Conservation (phyloP, 2,888 invertebrate species). For the Minunthozetes semirufus region DNA sequence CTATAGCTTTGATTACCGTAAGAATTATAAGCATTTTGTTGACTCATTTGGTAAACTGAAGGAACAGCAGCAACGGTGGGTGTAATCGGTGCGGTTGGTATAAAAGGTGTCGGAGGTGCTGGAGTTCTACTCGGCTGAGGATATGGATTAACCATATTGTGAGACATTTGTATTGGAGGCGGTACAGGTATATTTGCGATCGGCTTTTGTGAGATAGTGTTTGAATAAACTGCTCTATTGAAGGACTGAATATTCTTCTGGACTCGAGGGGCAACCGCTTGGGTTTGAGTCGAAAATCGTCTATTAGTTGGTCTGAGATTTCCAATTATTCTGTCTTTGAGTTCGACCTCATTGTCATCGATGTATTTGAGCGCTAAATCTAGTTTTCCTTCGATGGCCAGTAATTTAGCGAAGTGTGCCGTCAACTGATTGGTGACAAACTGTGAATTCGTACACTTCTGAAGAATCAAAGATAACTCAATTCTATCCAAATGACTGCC, state of each 20-base stretch:
- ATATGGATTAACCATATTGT: background rate
- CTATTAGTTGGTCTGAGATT: background rate
- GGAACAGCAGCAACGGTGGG: background rate
- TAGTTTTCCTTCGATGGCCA: conserved; percentile 12
- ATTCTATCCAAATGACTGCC: conserved; percentile 25
- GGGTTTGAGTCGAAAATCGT: background rate
- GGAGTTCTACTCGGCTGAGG: background rate
- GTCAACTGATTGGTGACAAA: conserved; percentile 19
- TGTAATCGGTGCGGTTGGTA: background rate
- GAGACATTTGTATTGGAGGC: background rate
- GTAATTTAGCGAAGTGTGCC: conserved; percentile 18
- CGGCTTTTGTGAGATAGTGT: background rate
- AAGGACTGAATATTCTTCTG: background rate
- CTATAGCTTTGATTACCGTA: background rate
- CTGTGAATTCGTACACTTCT: conserved; percentile 9
- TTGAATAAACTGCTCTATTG: background rate
- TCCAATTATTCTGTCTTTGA: conserved; percentile 9
- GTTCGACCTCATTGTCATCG: conserved; percentile 8
- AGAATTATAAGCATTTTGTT: background rate
- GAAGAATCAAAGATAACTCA: conserved; percentile 20
- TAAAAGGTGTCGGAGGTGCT: background rate
- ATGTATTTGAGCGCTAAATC: conserved; percentile 23
- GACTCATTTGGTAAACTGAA: background rate
- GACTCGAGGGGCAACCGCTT: background rate
- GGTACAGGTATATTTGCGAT: background rate